A percentile compares a stretch with the other conserved stretches of the same genome.
Evolutionary conservation across 2,113 vertebrate species (phyloP).

Genomic region (Colius striatus): DNA sequence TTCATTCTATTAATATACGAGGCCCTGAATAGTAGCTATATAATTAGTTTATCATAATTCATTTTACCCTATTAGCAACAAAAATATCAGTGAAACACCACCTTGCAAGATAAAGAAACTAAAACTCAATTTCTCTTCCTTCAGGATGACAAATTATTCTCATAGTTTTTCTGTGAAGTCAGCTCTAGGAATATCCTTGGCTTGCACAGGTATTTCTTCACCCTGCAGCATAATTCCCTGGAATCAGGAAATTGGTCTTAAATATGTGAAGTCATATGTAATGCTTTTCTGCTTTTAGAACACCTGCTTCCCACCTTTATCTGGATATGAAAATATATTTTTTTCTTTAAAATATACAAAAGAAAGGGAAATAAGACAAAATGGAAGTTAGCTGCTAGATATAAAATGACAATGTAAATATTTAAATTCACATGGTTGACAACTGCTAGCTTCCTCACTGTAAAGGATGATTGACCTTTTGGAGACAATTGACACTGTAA

Average conservation of each 20-base stretch:
- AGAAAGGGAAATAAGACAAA: neutral
- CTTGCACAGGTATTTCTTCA: neutral
- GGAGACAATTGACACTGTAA: no score
- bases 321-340: neutral
- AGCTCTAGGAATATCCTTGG: neutral
- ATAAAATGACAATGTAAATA: neutral
- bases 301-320: neutral
- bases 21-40: neutral
- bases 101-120: neutral
- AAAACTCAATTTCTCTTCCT: neutral
- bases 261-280: neutral
- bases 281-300: neutral
- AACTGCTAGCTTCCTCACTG: neutral
- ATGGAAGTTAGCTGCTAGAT: neutral
- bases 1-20: neutral
- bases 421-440: neutral
- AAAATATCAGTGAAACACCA: neutral
- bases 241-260: neutral
- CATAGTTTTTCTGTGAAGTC: neutral
- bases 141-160: neutral
- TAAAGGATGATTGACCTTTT: no score
- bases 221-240: neutral
- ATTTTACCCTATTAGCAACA: neutral
- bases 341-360: neutral
- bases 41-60: neutral